Evolutionary conservation across 2,113 vertebrate genomes (phyloP).

Genomic region (Seriola quinqueradiata): DNA sequence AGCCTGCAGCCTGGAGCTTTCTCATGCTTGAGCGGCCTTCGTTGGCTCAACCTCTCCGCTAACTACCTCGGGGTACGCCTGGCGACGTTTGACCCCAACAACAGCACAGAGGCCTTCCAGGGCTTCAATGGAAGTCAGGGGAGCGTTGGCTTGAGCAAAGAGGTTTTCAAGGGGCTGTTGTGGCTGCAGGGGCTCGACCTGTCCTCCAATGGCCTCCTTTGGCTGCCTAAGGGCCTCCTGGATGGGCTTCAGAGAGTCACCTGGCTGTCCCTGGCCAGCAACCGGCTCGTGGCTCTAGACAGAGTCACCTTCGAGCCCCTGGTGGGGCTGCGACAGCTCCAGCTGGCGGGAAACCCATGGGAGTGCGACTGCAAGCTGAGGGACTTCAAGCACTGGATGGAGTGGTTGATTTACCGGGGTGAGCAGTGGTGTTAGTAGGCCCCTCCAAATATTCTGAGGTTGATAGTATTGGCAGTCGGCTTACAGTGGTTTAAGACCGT

Average conservation of each 20-base stretch:
- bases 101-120: conserved; percentile 82
- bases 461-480: conserved; percentile 9
- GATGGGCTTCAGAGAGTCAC: conserved; percentile 87
- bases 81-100: conserved; percentile 81
- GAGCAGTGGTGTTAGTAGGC: conserved; percentile 46
- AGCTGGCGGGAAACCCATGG: conserved; percentile 94
- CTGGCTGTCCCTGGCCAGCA: conserved; percentile 91
- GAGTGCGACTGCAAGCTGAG: conserved; percentile 93
- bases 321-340: conserved; percentile 87
- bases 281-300: conserved; percentile 89
- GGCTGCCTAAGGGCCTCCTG: conserved; percentile 89
- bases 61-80: conserved; percentile 89
- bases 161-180: conserved; percentile 86
- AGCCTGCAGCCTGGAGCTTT: conserved; percentile 86
- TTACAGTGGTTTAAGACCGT: not conserved
- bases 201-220: conserved; percentile 89
- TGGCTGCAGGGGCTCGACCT: conserved; percentile 90
- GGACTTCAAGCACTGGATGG: conserved; percentile 96
- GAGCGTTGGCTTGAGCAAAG: conserved; percentile 84
- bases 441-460: conserved; percentile 6
- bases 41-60: conserved; percentile 92
- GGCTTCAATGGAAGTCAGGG: conserved; percentile 84
- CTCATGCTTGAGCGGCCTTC: conserved; percentile 86
- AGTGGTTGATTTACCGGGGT: conserved; percentile 96
- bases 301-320: conserved; percentile 91